phyloP scores from a whole-genome alignment of 2,113 vertebrate species.

The Nipponia nippon region DNA sequence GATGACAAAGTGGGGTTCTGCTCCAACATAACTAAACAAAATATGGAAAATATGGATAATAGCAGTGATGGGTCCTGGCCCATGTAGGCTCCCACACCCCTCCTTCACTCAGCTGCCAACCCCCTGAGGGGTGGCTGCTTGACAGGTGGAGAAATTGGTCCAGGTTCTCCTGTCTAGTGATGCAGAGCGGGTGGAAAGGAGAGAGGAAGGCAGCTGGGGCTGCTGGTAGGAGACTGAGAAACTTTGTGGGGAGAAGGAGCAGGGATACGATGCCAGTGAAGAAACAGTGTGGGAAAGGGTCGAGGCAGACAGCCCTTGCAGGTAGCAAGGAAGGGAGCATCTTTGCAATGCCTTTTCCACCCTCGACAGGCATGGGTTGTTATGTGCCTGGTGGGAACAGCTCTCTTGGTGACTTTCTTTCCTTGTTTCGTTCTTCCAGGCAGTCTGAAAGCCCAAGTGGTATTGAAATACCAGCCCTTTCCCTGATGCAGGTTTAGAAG shows the following conservation, averaged over 20 bases:
- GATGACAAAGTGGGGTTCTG: neutral
- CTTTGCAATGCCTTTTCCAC: neutral
- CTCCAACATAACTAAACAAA: constrained; percentile 9
- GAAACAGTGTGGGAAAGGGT: neutral
- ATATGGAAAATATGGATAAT: constrained; percentile 11
- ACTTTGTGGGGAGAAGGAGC: neutral
- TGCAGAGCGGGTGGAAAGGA: neutral
- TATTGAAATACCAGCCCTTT: neutral
- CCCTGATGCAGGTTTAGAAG: neutral
- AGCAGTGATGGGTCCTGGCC: neutral
- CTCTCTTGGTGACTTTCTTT: neutral
- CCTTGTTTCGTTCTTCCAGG: neutral
- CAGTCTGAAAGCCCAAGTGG: neutral
- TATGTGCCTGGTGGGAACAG: neutral
- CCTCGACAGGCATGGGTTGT: fast-evolving
- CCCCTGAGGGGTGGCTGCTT: neutral
- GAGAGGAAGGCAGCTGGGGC: neutral
- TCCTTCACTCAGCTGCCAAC: neutral
- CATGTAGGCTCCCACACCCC: neutral
- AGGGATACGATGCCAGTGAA: neutral
- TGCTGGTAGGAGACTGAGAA: neutral
- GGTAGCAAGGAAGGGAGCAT: neutral
- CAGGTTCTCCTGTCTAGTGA: neutral
- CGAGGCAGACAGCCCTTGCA: neutral
- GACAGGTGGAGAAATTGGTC: neutral